A percentile compares a stretch with the other conserved stretches of the same genome.
phyloP scores from a whole-genome alignment of 2,113 vertebrate species.

The Macrotis lagotis region DNA sequence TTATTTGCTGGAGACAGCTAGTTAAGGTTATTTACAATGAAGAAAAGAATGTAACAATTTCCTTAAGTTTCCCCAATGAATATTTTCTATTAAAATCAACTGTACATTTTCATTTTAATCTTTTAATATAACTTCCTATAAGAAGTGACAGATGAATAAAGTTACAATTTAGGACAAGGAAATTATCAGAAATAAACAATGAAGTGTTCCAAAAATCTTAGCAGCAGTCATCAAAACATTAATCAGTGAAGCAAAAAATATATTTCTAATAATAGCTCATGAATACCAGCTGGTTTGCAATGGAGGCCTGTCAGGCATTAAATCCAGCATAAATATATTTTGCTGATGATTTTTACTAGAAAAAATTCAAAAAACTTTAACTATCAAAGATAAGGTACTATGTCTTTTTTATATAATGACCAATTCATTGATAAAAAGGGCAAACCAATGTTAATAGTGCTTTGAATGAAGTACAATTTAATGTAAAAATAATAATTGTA shows the following conservation, averaged over 20 bases:
- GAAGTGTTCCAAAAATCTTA: conserved; percentile 67
- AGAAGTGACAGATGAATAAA: conserved; percentile 68
- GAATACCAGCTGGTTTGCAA: conserved; percentile 63
- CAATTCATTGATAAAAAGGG: neutral
- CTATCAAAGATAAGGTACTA: conserved; percentile 4
- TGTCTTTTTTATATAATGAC: neutral
- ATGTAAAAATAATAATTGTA: conserved; percentile 2
- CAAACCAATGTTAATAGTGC: neutral
- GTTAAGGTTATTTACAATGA: conserved; percentile 2
- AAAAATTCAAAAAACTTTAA: conserved; percentile 26
- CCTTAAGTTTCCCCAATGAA: conserved; percentile 12
- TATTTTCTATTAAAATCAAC: conserved; percentile 36
- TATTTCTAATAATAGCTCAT: conserved; percentile 64
- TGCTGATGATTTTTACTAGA: conserved; percentile 37
- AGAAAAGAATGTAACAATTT: neutral
- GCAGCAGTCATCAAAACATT: conserved; percentile 66
- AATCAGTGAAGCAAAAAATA: conserved; percentile 69
- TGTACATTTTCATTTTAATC: conserved; percentile 50
- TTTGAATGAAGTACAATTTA: conserved; percentile 26
- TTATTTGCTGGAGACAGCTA: conserved; percentile 39
- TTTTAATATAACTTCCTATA: conserved; percentile 6
- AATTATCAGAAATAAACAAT: conserved; percentile 66
- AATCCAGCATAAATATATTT: conserved; percentile 44
- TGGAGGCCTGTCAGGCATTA: conserved; percentile 43
- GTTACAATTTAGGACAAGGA: conserved; percentile 58